Conservation (phyloP, 2,113 vertebrate genomes). For the Blennius ocellaris region DNA sequence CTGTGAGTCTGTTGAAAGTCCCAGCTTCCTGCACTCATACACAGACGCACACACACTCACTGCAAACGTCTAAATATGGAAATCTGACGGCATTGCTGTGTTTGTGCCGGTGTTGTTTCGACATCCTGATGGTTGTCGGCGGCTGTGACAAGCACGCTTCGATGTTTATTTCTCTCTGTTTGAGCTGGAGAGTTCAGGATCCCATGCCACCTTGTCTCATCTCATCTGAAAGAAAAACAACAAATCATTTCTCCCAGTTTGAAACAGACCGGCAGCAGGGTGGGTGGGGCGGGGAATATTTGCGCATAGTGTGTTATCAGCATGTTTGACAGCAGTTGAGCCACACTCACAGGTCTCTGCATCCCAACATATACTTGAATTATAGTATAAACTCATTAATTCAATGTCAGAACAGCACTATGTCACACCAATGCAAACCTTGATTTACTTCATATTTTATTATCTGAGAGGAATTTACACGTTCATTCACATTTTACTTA, state of each 20-base stretch:
- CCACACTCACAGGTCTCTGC: conserved; percentile 17
- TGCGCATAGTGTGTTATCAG: conserved; percentile 58
- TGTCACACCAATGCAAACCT: neutral
- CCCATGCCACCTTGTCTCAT: conserved; percentile 62
- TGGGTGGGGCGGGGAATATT: conserved; percentile 30
- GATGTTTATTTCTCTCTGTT: conserved; percentile 63
- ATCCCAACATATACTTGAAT: neutral
- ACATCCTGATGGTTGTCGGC: conserved; percentile 58
- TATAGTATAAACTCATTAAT: conserved; percentile 2
- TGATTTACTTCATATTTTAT: neutral
- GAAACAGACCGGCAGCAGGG: conserved; percentile 43
- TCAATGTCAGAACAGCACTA: neutral
- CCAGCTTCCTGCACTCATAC: conserved; percentile 26
- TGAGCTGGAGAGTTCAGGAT: conserved; percentile 62
- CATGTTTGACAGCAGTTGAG: conserved; percentile 43
- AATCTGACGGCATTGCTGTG: conserved; percentile 52
- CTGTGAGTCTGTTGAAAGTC: conserved; percentile 44
- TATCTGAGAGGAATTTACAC: neutral
- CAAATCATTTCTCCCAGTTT: conserved; percentile 69
- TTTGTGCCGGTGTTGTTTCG: conserved; percentile 54
- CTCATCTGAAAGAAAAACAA: conserved; percentile 68
- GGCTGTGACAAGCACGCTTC: conserved; percentile 58
- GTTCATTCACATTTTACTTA: conserved; percentile 13
- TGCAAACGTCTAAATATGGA: conserved; percentile 61
- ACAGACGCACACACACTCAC: neutral